Evolutionary conservation across 1,140 invertebrate genomes (phyloP).

Genomic region (Drosophila pallidifrons): DNA sequence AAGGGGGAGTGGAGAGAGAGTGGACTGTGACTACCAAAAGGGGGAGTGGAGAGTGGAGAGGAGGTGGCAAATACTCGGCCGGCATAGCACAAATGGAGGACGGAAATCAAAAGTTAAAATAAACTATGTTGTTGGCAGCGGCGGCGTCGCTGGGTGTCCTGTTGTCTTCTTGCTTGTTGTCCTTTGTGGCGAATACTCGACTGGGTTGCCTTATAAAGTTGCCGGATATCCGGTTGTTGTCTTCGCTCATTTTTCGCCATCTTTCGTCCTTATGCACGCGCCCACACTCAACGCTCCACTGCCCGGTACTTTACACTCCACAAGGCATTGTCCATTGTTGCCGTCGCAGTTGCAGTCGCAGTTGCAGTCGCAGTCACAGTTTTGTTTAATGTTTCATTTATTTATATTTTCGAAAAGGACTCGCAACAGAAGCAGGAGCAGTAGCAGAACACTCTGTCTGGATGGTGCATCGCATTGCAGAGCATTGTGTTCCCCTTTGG

Average conservation of each 20-base stretch:
- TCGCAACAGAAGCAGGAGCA: not conserved
- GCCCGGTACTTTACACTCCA: constrained; percentile 6
- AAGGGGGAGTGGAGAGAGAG: not conserved
- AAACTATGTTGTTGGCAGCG: constrained; percentile 57
- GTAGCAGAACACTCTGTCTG: constrained; percentile 25
- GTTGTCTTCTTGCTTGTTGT: constrained; percentile 56
- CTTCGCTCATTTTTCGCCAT: constrained; percentile 80
- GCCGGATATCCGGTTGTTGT: constrained; percentile 82
- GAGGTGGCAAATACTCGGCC: constrained; percentile 18
- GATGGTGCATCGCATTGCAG: constrained; percentile 35
- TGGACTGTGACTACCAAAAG: not conserved
- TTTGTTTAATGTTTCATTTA: constrained; percentile 83
- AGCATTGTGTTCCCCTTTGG: constrained; percentile 31
- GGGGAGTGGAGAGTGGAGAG: not conserved
- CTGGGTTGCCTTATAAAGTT: constrained; percentile 75
- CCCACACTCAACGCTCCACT: constrained; percentile 23
- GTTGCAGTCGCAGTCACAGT: constrained; percentile 16
- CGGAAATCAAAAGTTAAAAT: constrained; percentile 84
- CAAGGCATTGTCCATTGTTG: constrained; percentile 31
- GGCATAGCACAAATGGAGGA: constrained; percentile 47
- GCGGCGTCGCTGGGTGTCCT: constrained; percentile 21
- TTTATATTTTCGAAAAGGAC: constrained; percentile 44
- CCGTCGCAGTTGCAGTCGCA: constrained; percentile 13
- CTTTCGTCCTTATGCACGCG: constrained; percentile 52
- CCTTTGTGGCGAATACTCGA: constrained; percentile 50